Evolutionary conservation across 2,113 vertebrate genomes (phyloP), one percentile per base, ranked within the genome.

Genomic region (Eublepharis macularius): DNA sequence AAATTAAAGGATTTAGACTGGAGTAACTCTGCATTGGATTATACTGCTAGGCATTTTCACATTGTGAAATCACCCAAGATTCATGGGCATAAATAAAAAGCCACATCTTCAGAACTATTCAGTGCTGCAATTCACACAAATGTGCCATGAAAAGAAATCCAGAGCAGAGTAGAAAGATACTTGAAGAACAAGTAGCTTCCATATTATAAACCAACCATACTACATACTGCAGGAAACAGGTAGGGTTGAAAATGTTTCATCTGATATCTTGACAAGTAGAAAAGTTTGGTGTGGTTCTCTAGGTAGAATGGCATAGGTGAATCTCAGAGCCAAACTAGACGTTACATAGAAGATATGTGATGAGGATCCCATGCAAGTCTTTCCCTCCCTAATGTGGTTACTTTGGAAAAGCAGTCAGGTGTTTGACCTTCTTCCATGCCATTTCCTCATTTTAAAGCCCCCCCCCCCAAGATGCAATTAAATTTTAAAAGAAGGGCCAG

Each of bases 31-130:
- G 21, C 49, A 7, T 51, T 13, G 49, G 49, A 51, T 51, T 51
- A 41, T 69, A 21, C 47, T 90, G 65, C 51, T 83, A 74, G 12
- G 1, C 54, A 80, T 24, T 39, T 1, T 19, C 36, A 5, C 41
- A 81, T 6, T 76, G 79, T 0, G 0, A 81, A 66, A 87, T 16
- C 12, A 9, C 2, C 21, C 45, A 47, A n/a, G 9, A 29, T 4
- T 21, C 54, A 24, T 41, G 6, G 32, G 29, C 26, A 76, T 49
- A n/a, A n/a, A 70, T 77, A 84, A 47, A 0, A 11, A 4, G 11
- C 6, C 65, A 4, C 14, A 1, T 14, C 39, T n/a, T 82, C 21
- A 11, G 32, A 34, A 14, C 81, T 68, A 45, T 34, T 24, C 11
- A 43, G 5, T 82, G 14, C 32, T 83, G 3, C 2, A 66, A 81